A percentile compares a stretch with the other conserved stretches of the same genome.
These are phyloP conservation scores for Notamacropus eugenii DNA, from an alignment of 2,797 vertebrate species.

Conservation along the genomic window DNA sequence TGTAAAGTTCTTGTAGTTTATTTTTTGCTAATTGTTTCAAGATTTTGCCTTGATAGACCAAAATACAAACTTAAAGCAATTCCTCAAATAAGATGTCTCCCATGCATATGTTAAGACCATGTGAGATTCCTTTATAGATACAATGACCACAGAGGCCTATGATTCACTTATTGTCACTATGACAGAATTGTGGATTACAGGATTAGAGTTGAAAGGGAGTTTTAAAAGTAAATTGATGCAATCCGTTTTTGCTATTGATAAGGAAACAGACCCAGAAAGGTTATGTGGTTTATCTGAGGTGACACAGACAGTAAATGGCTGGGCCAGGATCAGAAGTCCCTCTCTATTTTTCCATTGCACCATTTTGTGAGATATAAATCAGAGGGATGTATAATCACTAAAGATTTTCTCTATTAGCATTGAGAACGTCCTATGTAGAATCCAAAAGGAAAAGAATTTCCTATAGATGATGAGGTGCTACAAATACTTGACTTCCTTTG, in stretches of 20 bases:
- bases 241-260: neutral
- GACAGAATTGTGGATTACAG: neutral
- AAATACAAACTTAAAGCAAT: neutral
- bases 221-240: neutral
- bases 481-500: neutral
- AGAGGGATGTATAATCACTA: neutral
- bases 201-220: neutral
- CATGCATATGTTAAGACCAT: neutral
- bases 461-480: neutral
- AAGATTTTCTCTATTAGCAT: neutral
- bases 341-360: neutral
- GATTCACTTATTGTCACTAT: neutral
- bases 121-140: neutral
- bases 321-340: neutral
- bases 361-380: neutral
- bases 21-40: neutral
- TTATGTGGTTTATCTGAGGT: neutral
- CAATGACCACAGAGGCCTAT: neutral
- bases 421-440: neutral
- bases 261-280: neutral
- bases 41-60: neutral
- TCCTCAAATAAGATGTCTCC: neutral
- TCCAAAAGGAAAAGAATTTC: neutral
- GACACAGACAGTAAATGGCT: neutral
- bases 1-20: neutral